Evolutionary conservation across 2,113 vertebrate species (phyloP).

Genomic region (Tringa solitaria): DNA sequence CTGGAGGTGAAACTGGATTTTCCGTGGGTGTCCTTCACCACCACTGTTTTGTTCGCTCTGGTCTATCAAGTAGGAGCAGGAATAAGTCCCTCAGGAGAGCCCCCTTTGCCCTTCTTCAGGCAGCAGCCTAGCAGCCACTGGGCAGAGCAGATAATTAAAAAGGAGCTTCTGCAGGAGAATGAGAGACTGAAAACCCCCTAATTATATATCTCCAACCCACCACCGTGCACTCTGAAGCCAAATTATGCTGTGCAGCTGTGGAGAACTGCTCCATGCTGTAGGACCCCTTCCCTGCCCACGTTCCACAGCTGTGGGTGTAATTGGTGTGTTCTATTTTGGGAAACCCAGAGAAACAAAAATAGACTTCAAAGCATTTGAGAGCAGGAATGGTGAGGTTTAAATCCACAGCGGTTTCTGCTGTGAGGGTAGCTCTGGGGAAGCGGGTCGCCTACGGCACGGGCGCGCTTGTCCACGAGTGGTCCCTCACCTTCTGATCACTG

Average conservation of each 20-base stretch:
- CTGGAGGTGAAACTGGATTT: neutral
- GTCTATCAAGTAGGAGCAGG: neutral
- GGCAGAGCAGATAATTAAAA: neutral
- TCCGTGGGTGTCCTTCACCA: fast-evolving
- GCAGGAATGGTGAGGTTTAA: neutral
- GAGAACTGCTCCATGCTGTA: neutral
- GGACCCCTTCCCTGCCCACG: neutral
- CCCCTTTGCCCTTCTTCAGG: neutral
- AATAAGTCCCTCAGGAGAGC: neutral
- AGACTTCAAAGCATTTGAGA: neutral
- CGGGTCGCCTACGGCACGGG: fast-evolving
- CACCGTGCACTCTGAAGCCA: neutral
- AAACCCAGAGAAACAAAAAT: neutral
- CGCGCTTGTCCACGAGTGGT: fast-evolving
- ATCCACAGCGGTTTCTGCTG: neutral
- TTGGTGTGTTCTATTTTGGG: neutral
- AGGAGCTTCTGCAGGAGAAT: neutral
- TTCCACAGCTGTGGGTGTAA: neutral
- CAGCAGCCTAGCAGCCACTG: neutral
- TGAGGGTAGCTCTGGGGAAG: neutral
- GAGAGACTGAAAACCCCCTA: neutral
- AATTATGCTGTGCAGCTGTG: fast-evolving
- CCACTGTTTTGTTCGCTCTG: fast-evolving
- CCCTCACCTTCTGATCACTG: neutral
- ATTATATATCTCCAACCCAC: neutral